These are phyloP conservation scores for Rhopalosiphum padi DNA, from an alignment of 1,140 invertebrate genomes.

Conservation along the genomic window DNA sequence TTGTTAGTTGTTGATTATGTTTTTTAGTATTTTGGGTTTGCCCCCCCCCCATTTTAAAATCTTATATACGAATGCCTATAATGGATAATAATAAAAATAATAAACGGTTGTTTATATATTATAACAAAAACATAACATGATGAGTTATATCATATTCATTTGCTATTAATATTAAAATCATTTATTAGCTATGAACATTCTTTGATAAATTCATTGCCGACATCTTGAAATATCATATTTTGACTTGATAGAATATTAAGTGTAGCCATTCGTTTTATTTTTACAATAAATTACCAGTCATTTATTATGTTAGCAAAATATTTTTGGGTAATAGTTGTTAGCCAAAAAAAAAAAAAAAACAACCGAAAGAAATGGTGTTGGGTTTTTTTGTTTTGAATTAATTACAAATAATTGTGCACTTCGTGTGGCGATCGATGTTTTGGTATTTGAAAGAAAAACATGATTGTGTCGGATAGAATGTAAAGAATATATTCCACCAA, in stretches of 20 bases:
- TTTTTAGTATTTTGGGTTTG: too few relatives aligned
- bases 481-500: constrained; percentile 22
- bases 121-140: not conserved
- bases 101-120: not conserved
- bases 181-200: not conserved
- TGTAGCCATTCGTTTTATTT: not conserved
- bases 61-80: not conserved
- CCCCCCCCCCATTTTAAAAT: too few relatives aligned
- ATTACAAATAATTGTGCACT: constrained; percentile 1
- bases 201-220: constrained; percentile 2
- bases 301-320: not conserved
- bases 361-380: not conserved
- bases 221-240: constrained; percentile 14
- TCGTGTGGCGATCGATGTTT: not conserved
- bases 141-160: not conserved
- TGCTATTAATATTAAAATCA: not conserved
- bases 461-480: constrained; percentile 21
- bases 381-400: constrained; percentile 27
- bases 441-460: not conserved
- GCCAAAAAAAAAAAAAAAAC: not conserved
- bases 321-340: not conserved
- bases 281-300: not conserved
- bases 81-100: not conserved
- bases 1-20: too few relatives aligned
- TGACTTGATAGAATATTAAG: constrained; percentile 10